phyloP scores from a whole-genome alignment of 2,888 invertebrate species.

The Drosophila robusta region DNA sequence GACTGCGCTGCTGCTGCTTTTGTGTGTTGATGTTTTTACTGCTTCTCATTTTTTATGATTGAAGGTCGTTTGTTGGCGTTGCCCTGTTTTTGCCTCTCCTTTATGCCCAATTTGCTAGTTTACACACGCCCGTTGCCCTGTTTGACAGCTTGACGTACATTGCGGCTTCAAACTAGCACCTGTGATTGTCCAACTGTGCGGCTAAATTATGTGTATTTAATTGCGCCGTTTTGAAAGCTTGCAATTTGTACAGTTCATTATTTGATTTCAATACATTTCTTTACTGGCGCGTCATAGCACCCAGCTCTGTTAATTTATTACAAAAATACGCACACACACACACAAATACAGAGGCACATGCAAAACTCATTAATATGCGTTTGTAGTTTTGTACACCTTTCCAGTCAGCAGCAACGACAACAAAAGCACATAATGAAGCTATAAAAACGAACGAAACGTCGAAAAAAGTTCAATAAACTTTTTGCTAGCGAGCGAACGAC shows the following conservation, averaged over 20 bases:
- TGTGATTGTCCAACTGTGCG: conserved; percentile 6
- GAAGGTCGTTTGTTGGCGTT: conserved; percentile 69
- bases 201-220: conserved; percentile 16
- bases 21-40: conserved; percentile 60
- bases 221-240: conserved; percentile 47
- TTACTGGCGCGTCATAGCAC: conserved; percentile 19
- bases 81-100: conserved; percentile 20
- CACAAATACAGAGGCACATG: conserved; percentile 40
- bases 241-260: conserved; percentile 40
- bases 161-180: conserved; percentile 10
- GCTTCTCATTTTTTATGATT: conserved; percentile 65
- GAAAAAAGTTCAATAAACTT: conserved; percentile 82
- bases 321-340: conserved; percentile 34
- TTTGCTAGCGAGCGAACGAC: conserved; percentile 49
- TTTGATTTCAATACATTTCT: conserved; percentile 45
- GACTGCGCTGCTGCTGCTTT: conserved; percentile 36
- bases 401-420: conserved; percentile 46
- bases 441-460: conserved; percentile 63
- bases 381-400: conserved; percentile 66
- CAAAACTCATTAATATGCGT: conserved; percentile 77
- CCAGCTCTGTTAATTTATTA: conserved; percentile 60
- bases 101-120: conserved; percentile 36
- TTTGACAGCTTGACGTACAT: conserved; percentile 41
- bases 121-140: conserved; percentile 5
- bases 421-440: conserved; percentile 66